These are phyloP conservation scores for Pantherophis guttatus DNA, from an alignment of 2,113 vertebrate genomes.

Conservation along the genomic window DNA sequence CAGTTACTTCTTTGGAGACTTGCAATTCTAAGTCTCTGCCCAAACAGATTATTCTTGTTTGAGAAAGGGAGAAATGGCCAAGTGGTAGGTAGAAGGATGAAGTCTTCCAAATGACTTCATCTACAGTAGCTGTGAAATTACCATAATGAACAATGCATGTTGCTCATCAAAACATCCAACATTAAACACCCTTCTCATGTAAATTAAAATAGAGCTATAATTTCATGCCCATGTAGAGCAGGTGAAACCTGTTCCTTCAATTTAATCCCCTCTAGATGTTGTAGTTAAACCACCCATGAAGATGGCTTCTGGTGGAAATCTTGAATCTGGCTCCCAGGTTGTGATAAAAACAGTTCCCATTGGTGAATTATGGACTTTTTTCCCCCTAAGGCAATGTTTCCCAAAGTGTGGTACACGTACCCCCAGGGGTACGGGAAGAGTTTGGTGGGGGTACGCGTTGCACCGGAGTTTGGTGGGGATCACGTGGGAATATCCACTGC, in stretches of 20 bases:
- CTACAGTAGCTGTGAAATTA: background rate
- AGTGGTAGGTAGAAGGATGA: too few relatives aligned
- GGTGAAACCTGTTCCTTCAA: background rate
- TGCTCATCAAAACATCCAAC: background rate
- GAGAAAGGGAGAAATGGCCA: too few relatives aligned
- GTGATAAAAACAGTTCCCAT: background rate
- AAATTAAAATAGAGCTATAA: background rate
- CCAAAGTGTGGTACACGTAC: too few relatives aligned
- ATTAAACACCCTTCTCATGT: background rate
- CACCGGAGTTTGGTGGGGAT: too few relatives aligned
- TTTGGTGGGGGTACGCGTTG: too few relatives aligned
- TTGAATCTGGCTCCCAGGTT: background rate
- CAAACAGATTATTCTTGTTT: too few relatives aligned
- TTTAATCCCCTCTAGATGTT: background rate
- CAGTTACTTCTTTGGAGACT: too few relatives aligned
- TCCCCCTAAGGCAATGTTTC: too few relatives aligned
- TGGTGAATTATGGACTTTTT: background rate
- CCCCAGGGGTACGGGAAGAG: too few relatives aligned
- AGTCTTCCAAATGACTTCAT: too few relatives aligned
- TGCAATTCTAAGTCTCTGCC: too few relatives aligned
- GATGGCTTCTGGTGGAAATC: background rate
- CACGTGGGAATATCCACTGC: too few relatives aligned
- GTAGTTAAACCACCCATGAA: background rate
- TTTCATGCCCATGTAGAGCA: background rate
- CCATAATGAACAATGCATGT: background rate